Evolutionary conservation across 2,113 vertebrate species (phyloP).

Genomic region (Poecile atricapillus): DNA sequence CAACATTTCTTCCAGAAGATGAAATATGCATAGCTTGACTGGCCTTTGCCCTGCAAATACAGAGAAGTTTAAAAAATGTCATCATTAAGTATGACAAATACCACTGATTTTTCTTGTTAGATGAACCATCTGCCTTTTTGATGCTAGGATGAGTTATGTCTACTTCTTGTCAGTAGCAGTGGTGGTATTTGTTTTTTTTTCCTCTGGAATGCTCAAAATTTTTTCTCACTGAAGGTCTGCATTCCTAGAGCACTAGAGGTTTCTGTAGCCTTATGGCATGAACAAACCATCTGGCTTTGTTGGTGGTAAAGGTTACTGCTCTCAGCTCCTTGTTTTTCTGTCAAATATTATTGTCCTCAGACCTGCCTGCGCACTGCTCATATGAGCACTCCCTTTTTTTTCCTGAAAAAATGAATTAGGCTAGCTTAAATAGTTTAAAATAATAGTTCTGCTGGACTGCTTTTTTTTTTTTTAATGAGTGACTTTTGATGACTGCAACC

Average conservation of each 20-base stretch:
- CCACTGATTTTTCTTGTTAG: slow-evolving; percentile 37
- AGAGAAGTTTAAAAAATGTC: slow-evolving; percentile 51
- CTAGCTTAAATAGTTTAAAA: neutral
- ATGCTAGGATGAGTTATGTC: slow-evolving; percentile 24
- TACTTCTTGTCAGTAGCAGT: neutral
- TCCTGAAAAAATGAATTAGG: neutral
- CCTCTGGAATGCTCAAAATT: neutral
- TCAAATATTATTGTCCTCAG: neutral
- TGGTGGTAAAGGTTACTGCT: slow-evolving; percentile 39
- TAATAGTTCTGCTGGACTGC: neutral
- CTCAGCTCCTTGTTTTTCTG: neutral
- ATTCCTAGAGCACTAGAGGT: neutral
- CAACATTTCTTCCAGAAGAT: slow-evolving; percentile 27
- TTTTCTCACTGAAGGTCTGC: neutral
- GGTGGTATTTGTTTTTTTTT: neutral
- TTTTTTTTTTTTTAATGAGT: neutral
- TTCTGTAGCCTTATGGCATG: neutral
- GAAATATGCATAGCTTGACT: slow-evolving; percentile 42
- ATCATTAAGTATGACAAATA: slow-evolving; percentile 54
- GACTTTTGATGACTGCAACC: neutral
- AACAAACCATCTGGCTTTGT: neutral
- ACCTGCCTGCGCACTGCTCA: neutral
- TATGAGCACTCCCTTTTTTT: neutral
- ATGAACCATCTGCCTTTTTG: slow-evolving; percentile 38
- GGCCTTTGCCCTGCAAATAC: slow-evolving; percentile 48